Conservation (phyloP, 2,888 invertebrate genomes). For the Orthosia gracilis region DNA sequence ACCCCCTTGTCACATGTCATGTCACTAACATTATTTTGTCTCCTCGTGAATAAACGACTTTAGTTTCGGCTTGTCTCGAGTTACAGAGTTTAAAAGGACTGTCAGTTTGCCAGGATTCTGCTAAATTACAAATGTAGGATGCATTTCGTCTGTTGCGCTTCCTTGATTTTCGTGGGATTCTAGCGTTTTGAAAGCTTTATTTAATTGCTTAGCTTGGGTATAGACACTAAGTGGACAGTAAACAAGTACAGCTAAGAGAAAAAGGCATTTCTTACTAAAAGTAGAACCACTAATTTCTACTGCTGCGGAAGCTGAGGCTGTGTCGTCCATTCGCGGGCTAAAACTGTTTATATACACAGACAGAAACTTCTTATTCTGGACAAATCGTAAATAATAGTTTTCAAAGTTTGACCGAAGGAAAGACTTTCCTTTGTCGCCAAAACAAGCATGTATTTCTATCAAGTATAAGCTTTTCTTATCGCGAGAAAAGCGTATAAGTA, state of each 20-base stretch:
- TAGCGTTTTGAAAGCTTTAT: not conserved
- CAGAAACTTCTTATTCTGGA: not conserved
- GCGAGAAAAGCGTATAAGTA: not conserved
- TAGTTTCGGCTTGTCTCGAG: conserved; percentile 23
- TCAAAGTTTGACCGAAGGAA: not conserved
- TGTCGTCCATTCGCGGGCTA: not conserved
- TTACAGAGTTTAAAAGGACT: conserved; percentile 43
- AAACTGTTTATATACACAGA: not conserved
- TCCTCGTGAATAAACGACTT: conserved; percentile 3
- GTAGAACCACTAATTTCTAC: not conserved
- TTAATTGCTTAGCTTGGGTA: not conserved
- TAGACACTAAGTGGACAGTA: not conserved
- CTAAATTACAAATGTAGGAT: conserved; percentile 20
- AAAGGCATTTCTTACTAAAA: not conserved
- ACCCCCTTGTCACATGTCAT: not conserved
- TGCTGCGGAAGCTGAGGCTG: not conserved
- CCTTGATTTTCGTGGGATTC: not conserved
- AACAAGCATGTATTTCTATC: not conserved
- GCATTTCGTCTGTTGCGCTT: not conserved
- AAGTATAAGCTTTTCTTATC: not conserved
- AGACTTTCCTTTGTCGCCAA: not conserved
- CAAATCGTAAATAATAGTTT: conserved; percentile 38
- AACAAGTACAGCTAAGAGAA: not conserved
- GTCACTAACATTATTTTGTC: not conserved
- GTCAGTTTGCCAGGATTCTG: conserved; percentile 34